phyloP scores from a whole-genome alignment of 2,797 vertebrate genomes.

The Labeo calbasu region DNA sequence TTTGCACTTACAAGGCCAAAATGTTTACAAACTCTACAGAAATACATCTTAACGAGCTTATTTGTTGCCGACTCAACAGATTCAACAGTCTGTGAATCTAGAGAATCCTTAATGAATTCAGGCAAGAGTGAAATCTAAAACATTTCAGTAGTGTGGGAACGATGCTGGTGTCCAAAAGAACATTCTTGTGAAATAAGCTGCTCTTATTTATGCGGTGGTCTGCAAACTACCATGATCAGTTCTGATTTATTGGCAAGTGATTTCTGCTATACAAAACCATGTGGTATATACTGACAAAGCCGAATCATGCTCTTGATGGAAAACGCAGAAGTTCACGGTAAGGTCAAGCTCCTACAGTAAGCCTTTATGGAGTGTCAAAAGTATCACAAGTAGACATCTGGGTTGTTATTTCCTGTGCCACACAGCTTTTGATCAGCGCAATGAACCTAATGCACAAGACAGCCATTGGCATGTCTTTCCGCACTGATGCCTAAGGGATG shows the following conservation, averaged over 20 bases:
- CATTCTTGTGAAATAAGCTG: conserved; percentile 31
- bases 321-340: background rate
- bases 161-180: conserved; percentile 42
- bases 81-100: conserved; percentile 35
- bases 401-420: conserved; percentile 26
- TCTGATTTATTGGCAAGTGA: conserved; percentile 23
- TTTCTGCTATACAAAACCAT: conserved; percentile 11
- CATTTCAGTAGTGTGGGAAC: conserved; percentile 49
- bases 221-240: conserved; percentile 10
- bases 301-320: conserved; percentile 10
- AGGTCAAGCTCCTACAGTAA: conserved; percentile 3
- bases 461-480: conserved; percentile 37
- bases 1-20: conserved; percentile 1
- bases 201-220: conserved; percentile 21
- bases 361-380: conserved; percentile 38
- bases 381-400: conserved; percentile 25
- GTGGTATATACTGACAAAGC: background rate
- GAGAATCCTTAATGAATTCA: conserved; percentile 37
- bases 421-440: conserved; percentile 38
- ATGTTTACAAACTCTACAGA: conserved; percentile 7
- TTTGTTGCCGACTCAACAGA: conserved; percentile 1
- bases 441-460: conserved; percentile 49
- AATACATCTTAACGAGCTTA: background rate
- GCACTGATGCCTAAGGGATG: conserved; percentile 49
- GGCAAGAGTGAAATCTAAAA: conserved; percentile 39